phyloP scores from a whole-genome alignment of 64 coral and sea anemone species.

The Porites australiensis region DNA sequence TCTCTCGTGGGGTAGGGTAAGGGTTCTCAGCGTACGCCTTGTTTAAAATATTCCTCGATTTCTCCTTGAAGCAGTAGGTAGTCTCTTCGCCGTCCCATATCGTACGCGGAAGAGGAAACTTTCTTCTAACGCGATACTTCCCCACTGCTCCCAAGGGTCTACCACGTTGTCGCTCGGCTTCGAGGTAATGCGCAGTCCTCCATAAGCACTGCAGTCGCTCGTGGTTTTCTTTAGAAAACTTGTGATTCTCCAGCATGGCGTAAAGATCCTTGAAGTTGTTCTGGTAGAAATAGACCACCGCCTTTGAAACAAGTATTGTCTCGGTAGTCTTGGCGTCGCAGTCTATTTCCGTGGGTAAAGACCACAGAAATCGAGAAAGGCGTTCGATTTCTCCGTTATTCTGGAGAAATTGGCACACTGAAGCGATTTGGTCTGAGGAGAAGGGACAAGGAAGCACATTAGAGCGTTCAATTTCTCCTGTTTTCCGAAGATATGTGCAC shows the following conservation, averaged over 20 bases:
- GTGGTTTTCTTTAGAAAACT: constrained; percentile 78
- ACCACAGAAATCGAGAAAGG: constrained; percentile 92
- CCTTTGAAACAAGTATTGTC: constrained; percentile 88
- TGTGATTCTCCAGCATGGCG: constrained; percentile 79
- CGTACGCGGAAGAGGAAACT: constrained; percentile 87
- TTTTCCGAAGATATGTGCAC: too few relatives aligned
- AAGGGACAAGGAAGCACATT: constrained; percentile 88
- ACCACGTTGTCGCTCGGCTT: constrained; percentile 86
- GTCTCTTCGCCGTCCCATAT: constrained; percentile 97
- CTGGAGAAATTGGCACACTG: constrained; percentile 89
- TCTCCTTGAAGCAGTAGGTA: constrained; percentile 98
- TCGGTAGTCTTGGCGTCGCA: constrained; percentile 80
- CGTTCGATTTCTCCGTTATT: constrained; percentile 92
- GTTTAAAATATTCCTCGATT: constrained; percentile 93
- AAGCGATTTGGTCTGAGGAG: constrained; percentile 81
- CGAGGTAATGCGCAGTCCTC: constrained; percentile 93
- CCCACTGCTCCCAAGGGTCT: constrained; percentile 89
- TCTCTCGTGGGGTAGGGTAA: constrained; percentile 90
- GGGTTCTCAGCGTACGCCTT: constrained; percentile 92
- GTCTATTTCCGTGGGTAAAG: constrained; percentile 77
- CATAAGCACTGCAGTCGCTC: constrained; percentile 87
- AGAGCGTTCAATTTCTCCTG: background rate
- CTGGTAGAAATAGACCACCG: constrained; percentile 88
- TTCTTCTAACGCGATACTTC: constrained; percentile 91
- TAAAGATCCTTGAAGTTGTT: constrained; percentile 90